Conservation (phyloP, 1,140 invertebrate species). For the Bombus consobrinus region DNA sequence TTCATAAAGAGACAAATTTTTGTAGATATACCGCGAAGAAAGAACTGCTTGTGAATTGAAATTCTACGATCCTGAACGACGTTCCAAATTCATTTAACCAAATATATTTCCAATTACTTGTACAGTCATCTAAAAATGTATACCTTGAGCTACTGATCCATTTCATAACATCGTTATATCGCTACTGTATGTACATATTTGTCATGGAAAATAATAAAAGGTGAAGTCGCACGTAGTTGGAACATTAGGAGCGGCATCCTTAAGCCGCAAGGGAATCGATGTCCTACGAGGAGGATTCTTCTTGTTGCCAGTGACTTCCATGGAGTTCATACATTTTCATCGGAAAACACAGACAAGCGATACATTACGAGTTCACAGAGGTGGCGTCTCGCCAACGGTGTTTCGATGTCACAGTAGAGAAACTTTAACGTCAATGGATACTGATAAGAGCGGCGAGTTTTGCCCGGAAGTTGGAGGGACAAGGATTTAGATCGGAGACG, state of each 20-base stretch:
- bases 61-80: too few species aligned
- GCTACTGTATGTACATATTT: conserved; percentile 47
- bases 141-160: not conserved
- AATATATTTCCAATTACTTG: too few species aligned
- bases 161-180: not conserved
- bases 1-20: too few species aligned
- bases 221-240: not conserved
- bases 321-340: conserved; percentile 30
- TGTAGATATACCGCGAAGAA: too few species aligned
- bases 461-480: not conserved
- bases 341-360: conserved; percentile 29
- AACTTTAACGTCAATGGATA: conserved; percentile 15
- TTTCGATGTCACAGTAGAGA: not conserved
- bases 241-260: not conserved
- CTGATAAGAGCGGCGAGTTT: conserved; percentile 4
- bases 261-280: conserved; percentile 45
- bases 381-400: not conserved
- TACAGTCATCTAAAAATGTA: not conserved
- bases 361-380: conserved; percentile 10
- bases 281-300: conserved; percentile 1
- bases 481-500: not conserved
- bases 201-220: conserved; percentile 59
- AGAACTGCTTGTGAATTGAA: too few species aligned
- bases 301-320: not conserved
- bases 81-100: too few species aligned